Evolutionary conservation across 2,888 invertebrate species (phyloP).

Genomic region (Andrena haemorrhoa): DNA sequence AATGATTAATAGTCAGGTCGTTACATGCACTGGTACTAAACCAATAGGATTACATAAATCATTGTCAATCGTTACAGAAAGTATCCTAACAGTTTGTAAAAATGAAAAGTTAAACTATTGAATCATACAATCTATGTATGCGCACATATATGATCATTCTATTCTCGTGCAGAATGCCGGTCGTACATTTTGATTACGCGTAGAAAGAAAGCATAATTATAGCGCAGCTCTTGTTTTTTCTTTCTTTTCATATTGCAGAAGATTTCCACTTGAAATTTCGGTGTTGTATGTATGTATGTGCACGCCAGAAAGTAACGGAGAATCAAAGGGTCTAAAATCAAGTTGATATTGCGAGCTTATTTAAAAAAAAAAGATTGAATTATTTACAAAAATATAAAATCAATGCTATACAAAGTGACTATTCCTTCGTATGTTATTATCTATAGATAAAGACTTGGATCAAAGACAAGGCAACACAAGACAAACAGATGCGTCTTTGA

Average conservation of each 20-base stretch:
- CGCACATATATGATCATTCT: slow-evolving; percentile 62
- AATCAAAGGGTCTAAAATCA: slow-evolving; percentile 67
- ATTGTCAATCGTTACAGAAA: slow-evolving; percentile 59
- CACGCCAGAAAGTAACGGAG: slow-evolving; percentile 30
- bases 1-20: slow-evolving; percentile 72
- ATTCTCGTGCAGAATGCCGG: slow-evolving; percentile 71
- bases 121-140: slow-evolving; percentile 64
- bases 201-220: slow-evolving; percentile 61
- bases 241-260: slow-evolving; percentile 54
- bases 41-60: slow-evolving; percentile 65
- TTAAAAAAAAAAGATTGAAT: slow-evolving; percentile 50
- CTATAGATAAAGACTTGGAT: slow-evolving; percentile 45
- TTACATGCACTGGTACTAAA: slow-evolving; percentile 62
- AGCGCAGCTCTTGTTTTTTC: slow-evolving; percentile 40
- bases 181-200: slow-evolving; percentile 56
- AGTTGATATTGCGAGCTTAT: slow-evolving; percentile 49
- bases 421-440: slow-evolving; percentile 61
- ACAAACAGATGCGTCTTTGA: slow-evolving; percentile 67
- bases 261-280: slow-evolving; percentile 38
- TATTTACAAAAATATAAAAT: slow-evolving; percentile 75
- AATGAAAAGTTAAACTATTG: slow-evolving; percentile 63
- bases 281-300: slow-evolving; percentile 47
- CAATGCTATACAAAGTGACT: slow-evolving; percentile 72
- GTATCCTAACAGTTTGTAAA: slow-evolving; percentile 54
- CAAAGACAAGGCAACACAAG: slow-evolving; percentile 57